Evolutionary conservation across 2,797 vertebrate species (phyloP).

Genomic region (Synaphobranchus kaupii): DNA sequence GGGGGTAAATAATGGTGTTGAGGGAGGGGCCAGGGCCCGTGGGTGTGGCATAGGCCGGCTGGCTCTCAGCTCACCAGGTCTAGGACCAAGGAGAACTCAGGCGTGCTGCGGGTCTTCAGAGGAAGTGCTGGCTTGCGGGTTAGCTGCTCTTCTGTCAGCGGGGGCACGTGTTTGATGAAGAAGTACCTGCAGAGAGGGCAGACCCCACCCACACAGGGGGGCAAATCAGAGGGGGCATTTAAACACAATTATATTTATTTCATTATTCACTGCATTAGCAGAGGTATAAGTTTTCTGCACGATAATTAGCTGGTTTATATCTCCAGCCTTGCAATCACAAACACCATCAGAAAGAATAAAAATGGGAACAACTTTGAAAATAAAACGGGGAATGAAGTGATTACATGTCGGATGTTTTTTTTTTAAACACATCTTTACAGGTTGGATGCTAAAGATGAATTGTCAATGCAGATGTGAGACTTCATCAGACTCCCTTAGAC

Average conservation of each 20-base stretch:
- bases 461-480: no score
- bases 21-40: not conserved
- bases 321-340: no score
- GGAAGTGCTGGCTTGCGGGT: conserved; percentile 96
- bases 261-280: not conserved
- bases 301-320: no score
- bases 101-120: conserved; percentile 97
- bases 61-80: conserved; percentile 84
- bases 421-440: no score
- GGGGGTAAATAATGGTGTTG: not conserved
- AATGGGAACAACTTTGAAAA: no score
- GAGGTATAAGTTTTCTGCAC: no score
- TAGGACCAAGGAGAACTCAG: conserved; percentile 95
- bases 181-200: conserved; percentile 79
- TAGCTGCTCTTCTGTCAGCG: conserved; percentile 96
- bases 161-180: conserved; percentile 98
- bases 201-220: not conserved
- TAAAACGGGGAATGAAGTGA: no score
- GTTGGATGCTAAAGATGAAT: no score
- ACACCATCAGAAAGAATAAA: no score
- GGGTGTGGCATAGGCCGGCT: no score
- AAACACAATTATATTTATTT: not conserved
- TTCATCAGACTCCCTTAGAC: not conserved
- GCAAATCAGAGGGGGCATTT: not conserved
- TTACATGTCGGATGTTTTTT: no score